phyloP scores from a whole-genome alignment of 1,140 invertebrate genomes.

The Hypothenemus hampei region DNA sequence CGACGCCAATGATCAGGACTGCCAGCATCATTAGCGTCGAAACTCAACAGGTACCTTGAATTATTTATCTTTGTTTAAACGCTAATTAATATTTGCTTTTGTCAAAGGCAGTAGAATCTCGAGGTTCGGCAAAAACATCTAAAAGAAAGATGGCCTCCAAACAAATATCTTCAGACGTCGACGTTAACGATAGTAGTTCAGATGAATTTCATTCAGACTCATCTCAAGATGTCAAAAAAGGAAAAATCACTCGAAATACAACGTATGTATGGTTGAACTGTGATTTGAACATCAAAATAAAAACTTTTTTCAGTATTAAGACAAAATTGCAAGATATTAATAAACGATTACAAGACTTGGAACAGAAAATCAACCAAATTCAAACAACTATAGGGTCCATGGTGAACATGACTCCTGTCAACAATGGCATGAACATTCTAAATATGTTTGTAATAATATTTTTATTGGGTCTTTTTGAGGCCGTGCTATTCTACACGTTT shows the following conservation, averaged over 20 bases:
- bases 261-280: neutral
- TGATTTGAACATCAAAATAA: too few relatives aligned
- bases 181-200: conserved; percentile 39
- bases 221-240: conserved; percentile 38
- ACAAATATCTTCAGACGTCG: conserved; percentile 42
- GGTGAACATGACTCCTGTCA: conserved; percentile 21
- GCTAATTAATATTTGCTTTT: neutral
- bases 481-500: conserved; percentile 26
- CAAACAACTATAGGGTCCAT: conserved; percentile 31
- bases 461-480: conserved; percentile 28
- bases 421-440: conserved; percentile 5
- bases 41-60: conserved; percentile 42
- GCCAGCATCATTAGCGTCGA: conserved; percentile 59
- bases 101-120: conserved; percentile 17
- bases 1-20: conserved; percentile 62
- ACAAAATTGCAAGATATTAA: conserved; percentile 38
- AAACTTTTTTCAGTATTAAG: conserved; percentile 35
- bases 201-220: conserved; percentile 45
- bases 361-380: conserved; percentile 35
- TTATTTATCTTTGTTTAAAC: neutral
- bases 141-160: conserved; percentile 40
- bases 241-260: conserved; percentile 5
- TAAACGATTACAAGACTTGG: conserved; percentile 35
- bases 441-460: conserved; percentile 25
- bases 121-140: conserved; percentile 22